These are phyloP conservation scores for Tetrapedia diversipes DNA, from an alignment of 2,888 invertebrate genomes.

Conservation along the genomic window DNA sequence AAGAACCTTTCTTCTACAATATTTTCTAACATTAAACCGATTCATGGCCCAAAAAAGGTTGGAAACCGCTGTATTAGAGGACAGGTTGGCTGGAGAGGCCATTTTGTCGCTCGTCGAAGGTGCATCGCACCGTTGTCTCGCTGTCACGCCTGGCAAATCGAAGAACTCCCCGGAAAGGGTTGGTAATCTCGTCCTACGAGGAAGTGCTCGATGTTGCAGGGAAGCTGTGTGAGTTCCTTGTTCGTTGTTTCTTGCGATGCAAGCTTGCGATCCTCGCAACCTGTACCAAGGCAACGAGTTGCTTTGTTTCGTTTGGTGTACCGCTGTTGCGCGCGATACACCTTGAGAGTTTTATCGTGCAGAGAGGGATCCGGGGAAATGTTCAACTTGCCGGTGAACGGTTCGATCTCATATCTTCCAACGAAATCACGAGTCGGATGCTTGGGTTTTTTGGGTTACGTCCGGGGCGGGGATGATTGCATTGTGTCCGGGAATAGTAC, in stretches of 20 bases:
- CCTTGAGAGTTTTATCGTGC: neutral
- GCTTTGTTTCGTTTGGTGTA: neutral
- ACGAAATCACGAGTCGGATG: neutral
- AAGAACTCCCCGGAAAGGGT: conserved; percentile 34
- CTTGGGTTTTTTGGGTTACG: neutral
- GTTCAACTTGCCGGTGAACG: neutral
- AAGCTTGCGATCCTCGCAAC: conserved; percentile 15
- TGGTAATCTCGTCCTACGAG: conserved; percentile 51
- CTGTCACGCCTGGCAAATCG: conserved; percentile 45
- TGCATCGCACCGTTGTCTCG: conserved; percentile 50
- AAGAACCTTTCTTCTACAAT: too few species aligned
- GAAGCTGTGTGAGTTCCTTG: conserved; percentile 36
- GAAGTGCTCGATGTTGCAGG: conserved; percentile 40
- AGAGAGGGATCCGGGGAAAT: neutral
- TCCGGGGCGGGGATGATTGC: neutral
- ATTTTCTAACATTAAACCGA: too few species aligned
- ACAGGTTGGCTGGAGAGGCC: conserved; percentile 39
- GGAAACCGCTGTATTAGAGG: too few species aligned
- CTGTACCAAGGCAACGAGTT: conserved; percentile 8
- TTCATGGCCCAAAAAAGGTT: too few species aligned
- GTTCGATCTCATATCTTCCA: neutral
- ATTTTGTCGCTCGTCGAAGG: conserved; percentile 48
- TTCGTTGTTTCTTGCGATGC: too few species aligned
- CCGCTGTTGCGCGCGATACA: neutral
- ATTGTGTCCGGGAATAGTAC: neutral